Evolutionary conservation across 2,888 invertebrate species (phyloP), one percentile per base, ranked within the genome.

Genomic region (Eudasyphora cyanicolor): DNA sequence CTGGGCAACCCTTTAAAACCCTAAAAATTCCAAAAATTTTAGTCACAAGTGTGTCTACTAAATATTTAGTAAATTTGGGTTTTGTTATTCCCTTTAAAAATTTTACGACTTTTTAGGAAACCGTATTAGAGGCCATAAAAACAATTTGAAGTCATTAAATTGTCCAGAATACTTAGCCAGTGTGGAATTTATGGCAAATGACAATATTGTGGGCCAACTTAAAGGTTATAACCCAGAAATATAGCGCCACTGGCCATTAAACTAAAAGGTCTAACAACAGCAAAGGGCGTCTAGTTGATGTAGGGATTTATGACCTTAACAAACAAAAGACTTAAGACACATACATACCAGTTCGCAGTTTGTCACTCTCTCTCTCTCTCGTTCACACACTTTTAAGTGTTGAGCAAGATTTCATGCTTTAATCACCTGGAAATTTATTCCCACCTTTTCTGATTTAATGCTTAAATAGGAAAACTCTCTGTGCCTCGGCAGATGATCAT

Each of bases 311-410:
- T 27, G 27, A 27, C 12, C 7, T 27, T 10, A n/a, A 8, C n/a
- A 64, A 64, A 64, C 64, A 64, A 64, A 64, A 64, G 64, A 64
- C 64, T 64, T 64, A 64, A 64, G 35, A 38, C 19, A 64, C 64
- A 64, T 38, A 35, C 32, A 6, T 49, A 19, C n/a, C 35, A 7
- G 10, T 35, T 10, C 35, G 6, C 35, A 24, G 27, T 24, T 51
- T 1, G 51, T 51, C 3, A 10, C 2, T 32, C 17, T 32, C 1
- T 32, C 32, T 17, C 2, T 32, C 32, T 21, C 21, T 51, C n/a
- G n/a, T 45, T 4, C 14, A 27, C 12, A n/a, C n/a, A n/a, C n/a
- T n/a, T n/a, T n/a, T 17, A 38, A 38, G 19, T 38, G 19, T 27
- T 35, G 38, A 12, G 19, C 35, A 17, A 51, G 21, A 21, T 51